Evolutionary conservation across 2,888 invertebrate species (phyloP).

Genomic region (Cheilosia impressa): DNA sequence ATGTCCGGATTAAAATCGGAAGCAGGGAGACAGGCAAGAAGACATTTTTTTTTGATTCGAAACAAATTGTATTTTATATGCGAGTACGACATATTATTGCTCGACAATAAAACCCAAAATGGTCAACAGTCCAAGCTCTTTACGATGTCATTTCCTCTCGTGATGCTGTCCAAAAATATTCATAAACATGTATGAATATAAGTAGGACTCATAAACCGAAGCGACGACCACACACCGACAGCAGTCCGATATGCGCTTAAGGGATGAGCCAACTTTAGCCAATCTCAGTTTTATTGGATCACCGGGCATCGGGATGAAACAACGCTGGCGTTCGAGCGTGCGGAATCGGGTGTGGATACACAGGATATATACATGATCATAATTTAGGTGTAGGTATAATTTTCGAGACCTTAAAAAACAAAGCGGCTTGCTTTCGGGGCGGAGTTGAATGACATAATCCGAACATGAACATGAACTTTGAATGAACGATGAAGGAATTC

Average conservation of each 20-base stretch:
- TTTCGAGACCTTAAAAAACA: conserved; percentile 54
- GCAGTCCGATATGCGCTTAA: conserved; percentile 40
- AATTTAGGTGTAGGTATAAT: conserved; percentile 63
- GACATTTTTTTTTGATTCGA: conserved; percentile 67
- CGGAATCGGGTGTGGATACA: conserved; percentile 43
- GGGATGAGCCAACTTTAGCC: conserved; percentile 67
- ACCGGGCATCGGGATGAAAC: conserved; percentile 27
- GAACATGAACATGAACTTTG: conserved; percentile 66
- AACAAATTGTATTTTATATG: conserved; percentile 68
- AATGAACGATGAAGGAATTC: conserved; percentile 63
- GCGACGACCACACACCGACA: conserved; percentile 25
- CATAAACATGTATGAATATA: conserved; percentile 59
- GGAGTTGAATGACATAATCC: conserved; percentile 69
- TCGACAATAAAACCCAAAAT: conserved; percentile 59
- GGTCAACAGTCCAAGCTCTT: conserved; percentile 54
- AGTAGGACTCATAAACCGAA: conserved; percentile 58
- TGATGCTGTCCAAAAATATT: conserved; percentile 55
- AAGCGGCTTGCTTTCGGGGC: conserved; percentile 28
- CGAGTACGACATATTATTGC: conserved; percentile 59
- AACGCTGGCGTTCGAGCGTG: conserved; percentile 7
- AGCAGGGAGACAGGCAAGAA: conserved; percentile 45
- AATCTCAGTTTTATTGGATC: conserved; percentile 73
- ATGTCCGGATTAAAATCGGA: conserved; percentile 45
- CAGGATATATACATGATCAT: conserved; percentile 46
- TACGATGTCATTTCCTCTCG: conserved; percentile 43